Evolutionary conservation across 2,113 vertebrate genomes (phyloP), one percentile per base, ranked within the genome.

Genomic region (Dicaeum eximium): DNA sequence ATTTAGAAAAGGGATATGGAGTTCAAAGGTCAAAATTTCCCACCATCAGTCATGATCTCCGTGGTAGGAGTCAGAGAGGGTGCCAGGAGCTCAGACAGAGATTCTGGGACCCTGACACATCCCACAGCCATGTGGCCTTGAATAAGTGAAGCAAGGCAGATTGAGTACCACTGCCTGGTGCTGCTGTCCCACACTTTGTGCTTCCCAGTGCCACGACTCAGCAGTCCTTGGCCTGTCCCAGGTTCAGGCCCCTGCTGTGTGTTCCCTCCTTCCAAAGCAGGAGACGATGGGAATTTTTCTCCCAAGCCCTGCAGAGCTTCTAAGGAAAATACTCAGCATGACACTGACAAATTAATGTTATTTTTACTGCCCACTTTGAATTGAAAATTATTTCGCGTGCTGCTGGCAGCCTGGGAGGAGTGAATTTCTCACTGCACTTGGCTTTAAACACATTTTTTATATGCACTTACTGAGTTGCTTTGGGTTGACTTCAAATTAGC

Each of bases 11-110:
- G 86, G 83, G 86, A 86, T 95, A 92, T 90, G 85, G 86, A 84
- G 91, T 95, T 88, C 83, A 94, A 90, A 91, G 91, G 93, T 95
- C 94, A 95, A 87, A 87, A 89, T 70, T 94, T 91, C 92, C 93
- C 4, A 3, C 82, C 90, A 87, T 95, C 90, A 81, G 92, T 93
- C 91, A 88, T 88, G 53, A 11, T 82, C 79, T 86, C 86, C 80
- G 20, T 90, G 88, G 79, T 77, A 83, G 73, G 50, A 86, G 60
- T 37, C 3, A 1, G 54, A 69, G 86, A 78, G 62, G 16, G 48
- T 89, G 92, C 83, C 94, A 95, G 86, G 31, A 84, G 67, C 70
- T 58, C 71, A 58, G 91, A 35, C 67, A 53, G 42, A 80, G 27
- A 91, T 80, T 74, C 80, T 56, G 38, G 56, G 73, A 90, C n/a